phyloP scores from a whole-genome alignment of 2,888 invertebrate species.

The Pheosia tremula region DNA sequence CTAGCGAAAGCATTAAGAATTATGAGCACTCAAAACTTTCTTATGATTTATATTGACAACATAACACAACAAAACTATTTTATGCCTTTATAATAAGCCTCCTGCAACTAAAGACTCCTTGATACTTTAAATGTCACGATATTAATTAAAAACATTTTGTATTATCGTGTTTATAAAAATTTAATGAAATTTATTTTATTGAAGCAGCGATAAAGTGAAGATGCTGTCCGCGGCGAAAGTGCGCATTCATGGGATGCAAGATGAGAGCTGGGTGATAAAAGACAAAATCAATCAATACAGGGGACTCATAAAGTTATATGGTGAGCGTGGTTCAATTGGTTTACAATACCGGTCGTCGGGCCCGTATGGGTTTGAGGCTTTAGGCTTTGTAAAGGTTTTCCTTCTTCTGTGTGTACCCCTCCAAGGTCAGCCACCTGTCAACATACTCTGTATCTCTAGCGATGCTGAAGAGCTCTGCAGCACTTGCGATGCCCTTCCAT shows the following conservation, averaged over 20 bases:
- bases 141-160: not conserved
- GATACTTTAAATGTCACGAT: not conserved
- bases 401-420: no score
- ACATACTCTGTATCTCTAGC: no score
- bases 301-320: slow-evolving; percentile 86
- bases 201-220: slow-evolving; percentile 3
- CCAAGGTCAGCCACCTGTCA: no score
- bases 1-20: no score
- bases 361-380: no score
- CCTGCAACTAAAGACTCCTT: not conserved
- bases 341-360: no score
- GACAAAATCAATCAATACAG: slow-evolving; percentile 88
- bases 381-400: no score
- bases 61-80: no score
- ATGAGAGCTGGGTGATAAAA: slow-evolving; percentile 86
- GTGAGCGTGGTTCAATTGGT: slow-evolving; percentile 53
- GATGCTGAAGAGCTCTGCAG: no score
- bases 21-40: no score
- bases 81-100: not conserved
- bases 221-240: slow-evolving; percentile 85
- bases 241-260: slow-evolving; percentile 86
- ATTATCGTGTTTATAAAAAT: slow-evolving; percentile 1
- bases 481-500: no score
- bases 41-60: no score
- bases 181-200: not conserved